Evolutionary conservation across 64 coral and sea anemone genomes (phyloP), one percentile per base, ranked within the genome.

Genomic region (Pocillopora verrucosa): DNA sequence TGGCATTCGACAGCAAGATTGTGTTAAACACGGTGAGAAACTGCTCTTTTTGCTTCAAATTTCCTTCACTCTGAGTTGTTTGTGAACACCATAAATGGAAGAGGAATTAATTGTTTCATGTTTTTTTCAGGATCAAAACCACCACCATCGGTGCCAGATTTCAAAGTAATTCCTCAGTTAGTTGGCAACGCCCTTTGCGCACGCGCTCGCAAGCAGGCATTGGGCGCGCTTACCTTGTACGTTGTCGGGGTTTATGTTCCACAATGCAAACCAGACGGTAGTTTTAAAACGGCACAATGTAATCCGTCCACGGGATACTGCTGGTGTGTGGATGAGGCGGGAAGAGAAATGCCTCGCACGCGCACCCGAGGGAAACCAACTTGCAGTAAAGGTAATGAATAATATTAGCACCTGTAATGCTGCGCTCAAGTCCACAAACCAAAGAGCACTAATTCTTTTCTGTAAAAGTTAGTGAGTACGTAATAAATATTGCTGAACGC

Each of bases 291-390:
- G 25, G 38, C 45, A 20, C 90, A 92, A 85, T 92, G 90, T 26
- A 83, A 92, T 60, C n/a, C 24, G 24, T 76, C 90, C 15, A 86
- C 80, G 60, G 83, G 75, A 56, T 87, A 87, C 41, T 92, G 90
- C 83, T 92, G 90, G 90, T 92, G 90, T 63, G 90, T 92, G 56
- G 77, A 92, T 68, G 34, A 87, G 16, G 9, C 16, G 11, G 90
- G 90, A 59, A 76, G 56, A 20, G 82, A 87, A 76, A 65, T 79
- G 38, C 90, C 36, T 45, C 82, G 75, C 20, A 87, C 75, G 26
- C 79, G 82, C 13, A 80, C 45, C 25, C 82, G 75, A 59, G 90
- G 90, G 1, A 41, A 67, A 34, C 22, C 83, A 15, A 74, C 35
- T 9, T 92, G 90, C 36, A n/a, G 60, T 45, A 56, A 38, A 77